Percentiles rank a stretch among this genome's conserved stretches.
Evolutionary conservation across 2,797 vertebrate genomes (phyloP).

Genomic region (Poeciliopsis presidionis): DNA sequence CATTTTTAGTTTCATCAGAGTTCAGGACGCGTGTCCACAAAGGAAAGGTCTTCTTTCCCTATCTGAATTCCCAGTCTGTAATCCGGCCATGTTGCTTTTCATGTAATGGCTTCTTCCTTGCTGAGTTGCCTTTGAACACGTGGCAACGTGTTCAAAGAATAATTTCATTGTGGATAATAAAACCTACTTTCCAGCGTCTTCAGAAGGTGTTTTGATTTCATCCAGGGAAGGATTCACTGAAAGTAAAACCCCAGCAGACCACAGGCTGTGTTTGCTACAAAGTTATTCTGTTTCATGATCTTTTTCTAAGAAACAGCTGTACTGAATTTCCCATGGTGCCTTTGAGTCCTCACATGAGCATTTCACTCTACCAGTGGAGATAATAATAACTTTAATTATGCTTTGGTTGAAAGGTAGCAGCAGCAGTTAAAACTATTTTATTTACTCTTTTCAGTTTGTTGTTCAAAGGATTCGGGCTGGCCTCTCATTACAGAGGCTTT

Average conservation of each 20-base stretch:
- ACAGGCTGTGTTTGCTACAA: neutral
- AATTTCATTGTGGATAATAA: neutral
- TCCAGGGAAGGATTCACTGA: neutral
- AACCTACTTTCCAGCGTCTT: neutral
- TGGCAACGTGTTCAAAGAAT: neutral
- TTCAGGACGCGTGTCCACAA: neutral
- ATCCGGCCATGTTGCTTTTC: neutral
- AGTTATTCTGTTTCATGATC: neutral
- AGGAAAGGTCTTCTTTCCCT: neutral
- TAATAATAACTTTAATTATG: neutral
- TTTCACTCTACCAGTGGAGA: neutral
- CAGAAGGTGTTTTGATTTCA: neutral
- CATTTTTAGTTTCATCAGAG: neutral
- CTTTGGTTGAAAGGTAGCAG: slow-evolving; percentile 7
- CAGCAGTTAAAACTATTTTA: slow-evolving; percentile 1
- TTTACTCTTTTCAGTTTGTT: slow-evolving; percentile 3
- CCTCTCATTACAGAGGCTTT: neutral
- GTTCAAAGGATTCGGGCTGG: neutral
- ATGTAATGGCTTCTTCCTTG: neutral
- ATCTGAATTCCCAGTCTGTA: neutral
- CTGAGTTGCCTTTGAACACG: neutral
- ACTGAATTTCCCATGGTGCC: neutral
- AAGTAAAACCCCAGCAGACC: neutral
- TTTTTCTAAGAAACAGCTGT: neutral
- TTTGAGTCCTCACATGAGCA: neutral